These are phyloP conservation scores for Spea hammondii DNA, from an alignment of 2,797 vertebrate genomes.

Conservation along the genomic window DNA sequence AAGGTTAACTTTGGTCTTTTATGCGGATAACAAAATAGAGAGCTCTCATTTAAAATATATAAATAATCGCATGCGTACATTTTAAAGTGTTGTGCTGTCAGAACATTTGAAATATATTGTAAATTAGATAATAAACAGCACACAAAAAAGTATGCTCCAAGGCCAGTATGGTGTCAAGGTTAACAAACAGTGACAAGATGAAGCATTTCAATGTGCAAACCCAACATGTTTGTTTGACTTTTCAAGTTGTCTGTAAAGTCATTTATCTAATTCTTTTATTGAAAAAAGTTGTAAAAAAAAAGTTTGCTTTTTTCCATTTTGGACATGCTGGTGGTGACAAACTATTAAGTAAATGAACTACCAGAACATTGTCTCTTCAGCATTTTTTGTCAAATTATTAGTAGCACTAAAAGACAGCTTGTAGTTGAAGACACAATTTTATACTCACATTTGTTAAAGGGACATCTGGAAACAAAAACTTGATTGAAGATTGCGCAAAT, in stretches of 20 bases:
- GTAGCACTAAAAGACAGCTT: no score
- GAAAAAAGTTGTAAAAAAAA: no score
- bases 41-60: no score
- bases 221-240: slow-evolving; percentile 22
- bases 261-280: background rate
- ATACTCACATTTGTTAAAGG: background rate
- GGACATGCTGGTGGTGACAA: background rate
- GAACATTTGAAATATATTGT: background rate
- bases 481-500: no score
- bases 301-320: background rate
- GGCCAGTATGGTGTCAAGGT: background rate
- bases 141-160: background rate
- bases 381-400: no score
- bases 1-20: no score
- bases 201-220: slow-evolving; percentile 16
- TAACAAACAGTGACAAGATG: background rate
- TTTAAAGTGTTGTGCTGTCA: no score
- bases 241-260: slow-evolving; percentile 9
- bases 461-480: background rate
- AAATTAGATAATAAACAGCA: background rate
- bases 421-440: no score
- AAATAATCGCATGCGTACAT: no score
- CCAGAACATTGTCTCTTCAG: no score
- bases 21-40: no score
- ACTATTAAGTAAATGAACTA: background rate